phyloP scores from a whole-genome alignment of 2,888 invertebrate genomes.

The Volucella inflata region DNA sequence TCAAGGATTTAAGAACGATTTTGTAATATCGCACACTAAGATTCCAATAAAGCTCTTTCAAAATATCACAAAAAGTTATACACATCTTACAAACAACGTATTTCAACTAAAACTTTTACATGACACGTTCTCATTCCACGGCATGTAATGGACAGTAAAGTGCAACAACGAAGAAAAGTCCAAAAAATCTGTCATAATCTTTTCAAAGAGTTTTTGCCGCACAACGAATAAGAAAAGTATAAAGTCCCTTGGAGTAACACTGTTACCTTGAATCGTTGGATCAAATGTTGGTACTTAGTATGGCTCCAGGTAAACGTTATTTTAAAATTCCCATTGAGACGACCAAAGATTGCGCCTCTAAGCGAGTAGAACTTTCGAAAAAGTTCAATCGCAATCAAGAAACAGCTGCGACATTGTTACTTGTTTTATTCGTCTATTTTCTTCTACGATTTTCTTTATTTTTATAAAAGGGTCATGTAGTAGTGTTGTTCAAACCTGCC shows the following conservation, averaged over 20 bases:
- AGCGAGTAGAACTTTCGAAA: constrained; percentile 62
- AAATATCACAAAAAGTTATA: too few relatives aligned
- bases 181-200: constrained; percentile 57
- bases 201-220: constrained; percentile 8
- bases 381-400: constrained; percentile 70
- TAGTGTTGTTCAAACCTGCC: too few relatives aligned
- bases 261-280: constrained; percentile 46
- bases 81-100: too few relatives aligned
- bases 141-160: too few relatives aligned
- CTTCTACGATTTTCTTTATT: not conserved
- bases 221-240: constrained; percentile 2
- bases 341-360: constrained; percentile 49
- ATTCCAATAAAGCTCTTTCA: too few relatives aligned
- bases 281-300: constrained; percentile 42
- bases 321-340: constrained; percentile 60
- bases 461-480: not conserved
- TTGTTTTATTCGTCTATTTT: constrained; percentile 4
- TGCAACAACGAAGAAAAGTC: constrained; percentile 26
- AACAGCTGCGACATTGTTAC: constrained; percentile 56
- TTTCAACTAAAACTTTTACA: too few relatives aligned
- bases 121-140: too few relatives aligned
- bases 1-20: too few relatives aligned
- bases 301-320: constrained; percentile 51
- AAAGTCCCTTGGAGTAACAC: constrained; percentile 24
- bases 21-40: too few relatives aligned